Percentiles rank a stretch among this genome's conserved stretches.
Evolutionary conservation across 2,113 vertebrate species (phyloP).

Genomic region (Cinclus cinclus): DNA sequence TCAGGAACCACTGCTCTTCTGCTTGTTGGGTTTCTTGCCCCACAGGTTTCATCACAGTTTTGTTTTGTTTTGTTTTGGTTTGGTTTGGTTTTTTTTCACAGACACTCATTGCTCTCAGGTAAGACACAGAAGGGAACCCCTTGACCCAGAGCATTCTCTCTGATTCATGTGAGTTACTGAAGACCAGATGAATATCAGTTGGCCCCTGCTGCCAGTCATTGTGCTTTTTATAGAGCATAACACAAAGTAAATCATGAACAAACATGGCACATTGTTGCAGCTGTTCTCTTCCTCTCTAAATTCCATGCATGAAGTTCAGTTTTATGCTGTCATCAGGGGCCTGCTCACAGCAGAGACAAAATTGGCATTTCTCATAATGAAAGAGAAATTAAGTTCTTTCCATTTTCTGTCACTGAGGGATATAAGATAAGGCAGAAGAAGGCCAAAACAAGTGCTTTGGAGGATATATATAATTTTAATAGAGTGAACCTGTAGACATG

Average conservation of each 20-base stretch:
- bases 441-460: slow-evolving; percentile 24
- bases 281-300: not conserved
- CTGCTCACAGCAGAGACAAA: not conserved
- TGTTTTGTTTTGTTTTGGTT: not conserved
- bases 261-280: rapidly evolving
- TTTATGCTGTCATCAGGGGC: not conserved
- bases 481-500: not conserved
- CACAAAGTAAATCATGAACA: not conserved
- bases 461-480: slow-evolving; percentile 24
- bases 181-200: not conserved
- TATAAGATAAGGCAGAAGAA: not conserved
- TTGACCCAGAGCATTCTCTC: not conserved
- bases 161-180: not conserved
- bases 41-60: not conserved
- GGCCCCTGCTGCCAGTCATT: not conserved
- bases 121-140: not conserved
- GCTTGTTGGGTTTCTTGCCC: not conserved
- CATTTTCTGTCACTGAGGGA: not conserved
- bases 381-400: slow-evolving; percentile 28
- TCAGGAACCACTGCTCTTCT: not conserved
- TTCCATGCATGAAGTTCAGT: not conserved
- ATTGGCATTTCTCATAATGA: not conserved
- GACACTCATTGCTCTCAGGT: not conserved
- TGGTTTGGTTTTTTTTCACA: no score
- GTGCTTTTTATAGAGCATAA: not conserved